Conservation (phyloP, 2,113 vertebrate genomes). For the Ameiurus melas region DNA sequence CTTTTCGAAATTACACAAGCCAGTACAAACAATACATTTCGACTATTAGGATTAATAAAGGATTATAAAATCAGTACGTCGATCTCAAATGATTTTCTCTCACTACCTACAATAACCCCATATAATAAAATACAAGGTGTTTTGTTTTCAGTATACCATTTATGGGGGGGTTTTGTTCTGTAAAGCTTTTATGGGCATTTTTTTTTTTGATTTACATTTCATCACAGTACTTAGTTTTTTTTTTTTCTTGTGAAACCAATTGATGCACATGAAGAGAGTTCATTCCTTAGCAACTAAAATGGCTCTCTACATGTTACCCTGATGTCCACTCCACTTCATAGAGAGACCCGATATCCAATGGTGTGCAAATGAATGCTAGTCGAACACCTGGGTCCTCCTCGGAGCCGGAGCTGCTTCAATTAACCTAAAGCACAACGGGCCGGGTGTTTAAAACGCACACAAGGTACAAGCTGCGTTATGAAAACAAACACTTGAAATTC, state of each 20-base stretch:
- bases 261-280: background rate
- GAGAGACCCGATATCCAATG: background rate
- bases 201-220: background rate
- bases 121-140: background rate
- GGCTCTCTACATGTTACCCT: background rate
- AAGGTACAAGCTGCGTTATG: slow-evolving; percentile 31
- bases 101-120: background rate
- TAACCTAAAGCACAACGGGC: slow-evolving; percentile 42
- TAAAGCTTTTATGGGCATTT: background rate
- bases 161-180: background rate
- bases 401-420: slow-evolving; percentile 40
- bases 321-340: slow-evolving; percentile 9
- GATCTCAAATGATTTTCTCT: background rate
- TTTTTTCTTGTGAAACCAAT: background rate
- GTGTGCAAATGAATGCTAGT: slow-evolving; percentile 34
- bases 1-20: slow-evolving; percentile 2
- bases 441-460: slow-evolving; percentile 28
- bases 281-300: background rate
- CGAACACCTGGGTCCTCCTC: slow-evolving; percentile 48
- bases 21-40: background rate
- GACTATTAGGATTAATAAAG: too few relatives aligned
- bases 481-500: slow-evolving; percentile 51
- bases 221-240: background rate
- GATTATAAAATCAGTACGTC: too few relatives aligned
- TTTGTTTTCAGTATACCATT: background rate